These are phyloP conservation scores for Lucinisca nassula DNA, from an alignment of 2,888 invertebrate species.

Conservation along the genomic window DNA sequence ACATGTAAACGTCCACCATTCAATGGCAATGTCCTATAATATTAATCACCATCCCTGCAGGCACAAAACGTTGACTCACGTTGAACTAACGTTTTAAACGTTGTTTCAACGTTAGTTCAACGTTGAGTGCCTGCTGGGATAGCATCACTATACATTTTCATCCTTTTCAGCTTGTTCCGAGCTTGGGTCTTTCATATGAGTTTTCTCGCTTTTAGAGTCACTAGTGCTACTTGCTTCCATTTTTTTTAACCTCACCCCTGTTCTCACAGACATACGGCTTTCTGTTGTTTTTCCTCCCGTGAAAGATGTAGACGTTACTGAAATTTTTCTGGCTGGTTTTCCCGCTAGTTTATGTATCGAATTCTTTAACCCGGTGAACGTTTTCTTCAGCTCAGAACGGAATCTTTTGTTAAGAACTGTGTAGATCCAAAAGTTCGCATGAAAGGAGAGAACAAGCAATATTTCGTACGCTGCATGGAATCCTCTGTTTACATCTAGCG, in stretches of 20 bases:
- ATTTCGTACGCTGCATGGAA: slow-evolving; percentile 39
- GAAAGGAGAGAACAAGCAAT: slow-evolving; percentile 42
- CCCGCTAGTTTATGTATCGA: neutral
- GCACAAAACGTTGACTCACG: too few species aligned
- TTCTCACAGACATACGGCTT: neutral
- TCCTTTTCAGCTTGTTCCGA: neutral
- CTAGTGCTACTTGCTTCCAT: neutral
- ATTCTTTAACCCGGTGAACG: neutral
- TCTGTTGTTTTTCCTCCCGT: neutral
- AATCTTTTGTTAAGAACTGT: slow-evolving; percentile 26
- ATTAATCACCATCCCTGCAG: too few species aligned
- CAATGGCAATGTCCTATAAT: too few species aligned
- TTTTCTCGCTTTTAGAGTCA: neutral
- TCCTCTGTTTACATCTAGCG: slow-evolving; percentile 23
- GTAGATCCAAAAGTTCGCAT: slow-evolving; percentile 64
- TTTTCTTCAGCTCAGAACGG: neutral
- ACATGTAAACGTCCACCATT: too few species aligned
- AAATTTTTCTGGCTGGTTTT: neutral
- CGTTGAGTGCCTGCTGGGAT: too few species aligned
- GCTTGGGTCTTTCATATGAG: neutral
- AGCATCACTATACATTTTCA: neutral
- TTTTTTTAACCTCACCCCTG: neutral
- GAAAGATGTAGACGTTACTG: neutral
- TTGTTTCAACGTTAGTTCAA: too few species aligned
- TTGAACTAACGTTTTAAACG: too few species aligned